A percentile compares a stretch with the other conserved stretches of the same genome.
These are phyloP conservation scores for Tichodroma muraria DNA, from an alignment of 2,113 vertebrate species.

Conservation along the genomic window DNA sequence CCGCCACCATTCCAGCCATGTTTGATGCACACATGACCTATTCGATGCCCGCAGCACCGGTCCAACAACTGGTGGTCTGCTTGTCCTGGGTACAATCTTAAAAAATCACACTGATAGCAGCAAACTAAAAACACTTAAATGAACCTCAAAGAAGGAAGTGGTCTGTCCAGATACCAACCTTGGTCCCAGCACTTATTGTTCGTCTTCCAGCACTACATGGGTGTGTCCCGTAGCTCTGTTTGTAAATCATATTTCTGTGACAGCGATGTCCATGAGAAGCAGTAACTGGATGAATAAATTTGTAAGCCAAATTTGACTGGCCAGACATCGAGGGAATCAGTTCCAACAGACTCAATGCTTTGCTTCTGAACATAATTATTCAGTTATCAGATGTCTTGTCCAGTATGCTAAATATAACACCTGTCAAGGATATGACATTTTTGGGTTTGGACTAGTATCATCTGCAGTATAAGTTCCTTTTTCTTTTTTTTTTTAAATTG, in stretches of 20 bases:
- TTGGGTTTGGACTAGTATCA: neutral
- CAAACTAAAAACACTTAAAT: neutral
- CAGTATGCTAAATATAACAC: neutral
- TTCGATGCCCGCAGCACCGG: neutral
- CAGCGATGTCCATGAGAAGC: neutral
- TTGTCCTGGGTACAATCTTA: neutral
- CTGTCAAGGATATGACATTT: constrained; percentile 4
- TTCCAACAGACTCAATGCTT: neutral
- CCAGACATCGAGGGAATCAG: neutral
- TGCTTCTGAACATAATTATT: constrained; percentile 24
- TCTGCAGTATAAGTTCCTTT: neutral
- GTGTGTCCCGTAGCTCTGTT: neutral
- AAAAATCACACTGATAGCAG: neutral
- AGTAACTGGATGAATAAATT: neutral
- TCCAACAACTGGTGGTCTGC: neutral
- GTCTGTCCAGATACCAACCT: constrained; percentile 7
- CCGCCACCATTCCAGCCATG: fast-evolving
- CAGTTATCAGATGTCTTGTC: neutral
- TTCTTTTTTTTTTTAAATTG: neutral
- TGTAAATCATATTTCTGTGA: neutral
- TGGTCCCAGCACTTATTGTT: neutral
- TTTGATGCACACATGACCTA: fast-evolving
- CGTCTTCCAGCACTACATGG: neutral
- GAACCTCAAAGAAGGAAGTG: neutral
- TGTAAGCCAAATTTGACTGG: neutral